A percentile compares a stretch with the other conserved stretches of the same genome.
These are phyloP conservation scores for Drosophila simulans DNA, from an alignment of 1,140 invertebrate species.

Conservation along the genomic window DNA sequence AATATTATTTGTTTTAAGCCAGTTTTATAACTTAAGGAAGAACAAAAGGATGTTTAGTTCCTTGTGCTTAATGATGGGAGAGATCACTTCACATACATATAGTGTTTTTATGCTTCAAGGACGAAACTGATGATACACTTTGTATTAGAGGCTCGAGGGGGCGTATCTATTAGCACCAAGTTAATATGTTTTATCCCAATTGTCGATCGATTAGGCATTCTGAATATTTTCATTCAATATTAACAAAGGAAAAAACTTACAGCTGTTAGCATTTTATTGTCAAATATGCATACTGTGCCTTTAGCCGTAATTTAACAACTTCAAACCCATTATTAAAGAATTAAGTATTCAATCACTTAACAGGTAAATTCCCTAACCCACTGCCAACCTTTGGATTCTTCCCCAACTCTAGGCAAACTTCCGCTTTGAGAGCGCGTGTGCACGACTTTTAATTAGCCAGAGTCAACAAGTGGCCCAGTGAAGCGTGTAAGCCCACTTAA, in stretches of 20 bases:
- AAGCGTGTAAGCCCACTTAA: slow-evolving; percentile 62
- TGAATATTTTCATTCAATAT: background rate
- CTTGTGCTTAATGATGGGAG: too few species aligned
- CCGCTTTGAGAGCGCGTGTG: slow-evolving; percentile 47
- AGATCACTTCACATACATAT: too few species aligned
- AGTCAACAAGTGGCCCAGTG: slow-evolving; percentile 65
- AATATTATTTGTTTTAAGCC: too few species aligned
- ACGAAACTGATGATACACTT: too few species aligned
- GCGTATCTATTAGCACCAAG: too few species aligned
- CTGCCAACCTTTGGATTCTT: slow-evolving; percentile 40
- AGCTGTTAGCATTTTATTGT: background rate
- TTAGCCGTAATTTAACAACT: background rate
- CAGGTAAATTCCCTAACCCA: slow-evolving; percentile 3
- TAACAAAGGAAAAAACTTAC: background rate
- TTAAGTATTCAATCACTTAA: slow-evolving; percentile 1
- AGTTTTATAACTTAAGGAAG: too few species aligned
- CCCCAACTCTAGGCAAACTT: slow-evolving; percentile 37
- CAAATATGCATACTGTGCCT: background rate
- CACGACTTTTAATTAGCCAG: slow-evolving; percentile 72
- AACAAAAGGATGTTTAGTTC: too few species aligned
- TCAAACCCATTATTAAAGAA: background rate
- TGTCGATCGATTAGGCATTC: too few species aligned
- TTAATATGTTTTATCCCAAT: too few species aligned
- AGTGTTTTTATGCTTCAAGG: too few species aligned
- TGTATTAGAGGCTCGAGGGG: too few species aligned